phyloP scores from a whole-genome alignment of 1,140 invertebrate genomes.

The Xylocopa sonorina region DNA sequence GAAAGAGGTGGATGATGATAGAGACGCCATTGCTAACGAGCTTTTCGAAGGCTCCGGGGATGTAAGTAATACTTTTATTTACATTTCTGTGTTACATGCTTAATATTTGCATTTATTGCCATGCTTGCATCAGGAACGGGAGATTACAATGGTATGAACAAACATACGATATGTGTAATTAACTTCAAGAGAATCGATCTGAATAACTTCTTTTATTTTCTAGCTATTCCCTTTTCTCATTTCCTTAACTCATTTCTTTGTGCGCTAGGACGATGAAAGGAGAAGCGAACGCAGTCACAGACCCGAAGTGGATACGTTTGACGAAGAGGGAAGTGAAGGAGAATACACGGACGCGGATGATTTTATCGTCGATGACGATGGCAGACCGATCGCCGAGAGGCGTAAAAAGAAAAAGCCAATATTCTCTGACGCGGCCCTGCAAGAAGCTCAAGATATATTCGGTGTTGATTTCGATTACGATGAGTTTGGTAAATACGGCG shows the following conservation, averaged over 20 bases:
- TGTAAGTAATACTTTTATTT: constrained; percentile 83
- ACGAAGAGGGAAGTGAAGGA: constrained; percentile 89
- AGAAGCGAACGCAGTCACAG: constrained; percentile 86
- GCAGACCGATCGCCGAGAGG: constrained; percentile 93
- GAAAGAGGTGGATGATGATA: constrained; percentile 87
- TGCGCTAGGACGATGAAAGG: constrained; percentile 88
- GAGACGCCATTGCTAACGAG: constrained; percentile 94
- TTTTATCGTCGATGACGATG: constrained; percentile 99
- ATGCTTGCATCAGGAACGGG: constrained; percentile 71
- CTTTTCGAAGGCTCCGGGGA: constrained; percentile 93
- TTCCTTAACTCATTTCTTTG: constrained; percentile 3
- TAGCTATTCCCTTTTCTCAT: not conserved
- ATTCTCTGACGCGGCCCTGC: constrained; percentile 95
- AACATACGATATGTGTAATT: no score
- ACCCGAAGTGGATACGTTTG: constrained; percentile 85
- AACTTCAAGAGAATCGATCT: no score
- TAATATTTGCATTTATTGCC: constrained; percentile 41
- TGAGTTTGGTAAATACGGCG: constrained; percentile 95
- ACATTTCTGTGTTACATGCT: constrained; percentile 11
- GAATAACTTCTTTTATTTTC: not conserved
- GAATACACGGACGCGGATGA: constrained; percentile 95
- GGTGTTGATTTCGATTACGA: constrained; percentile 99
- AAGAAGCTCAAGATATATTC: constrained; percentile 99
- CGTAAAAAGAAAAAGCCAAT: constrained; percentile 94
- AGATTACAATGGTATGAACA: constrained; percentile 70